Evolutionary conservation across 2,797 vertebrate genomes (phyloP).

Genomic region (Myripristis murdjan): DNA sequence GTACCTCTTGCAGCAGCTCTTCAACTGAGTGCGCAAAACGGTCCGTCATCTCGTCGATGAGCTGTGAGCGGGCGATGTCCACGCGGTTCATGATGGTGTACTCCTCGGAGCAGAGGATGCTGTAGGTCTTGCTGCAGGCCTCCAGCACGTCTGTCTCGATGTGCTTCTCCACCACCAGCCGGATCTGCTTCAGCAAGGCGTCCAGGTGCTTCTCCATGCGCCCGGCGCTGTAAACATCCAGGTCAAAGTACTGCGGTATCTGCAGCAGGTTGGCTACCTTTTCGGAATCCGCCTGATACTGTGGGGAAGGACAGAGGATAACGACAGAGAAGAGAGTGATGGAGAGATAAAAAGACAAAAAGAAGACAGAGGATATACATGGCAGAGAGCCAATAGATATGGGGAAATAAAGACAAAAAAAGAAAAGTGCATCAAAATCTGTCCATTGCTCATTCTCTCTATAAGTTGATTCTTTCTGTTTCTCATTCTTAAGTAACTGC

Average conservation of each 20-base stretch:
- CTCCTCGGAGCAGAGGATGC: slow-evolving; percentile 98
- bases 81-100: slow-evolving; percentile 99
- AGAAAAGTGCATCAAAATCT: too few species aligned
- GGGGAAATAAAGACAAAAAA: background rate
- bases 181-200: slow-evolving; percentile 96
- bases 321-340: background rate
- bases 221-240: slow-evolving; percentile 95
- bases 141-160: slow-evolving; percentile 96
- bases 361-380: too few species aligned
- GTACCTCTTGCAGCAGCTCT: slow-evolving; percentile 96
- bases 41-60: slow-evolving; percentile 98
- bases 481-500: background rate
- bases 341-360: background rate
- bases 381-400: too few species aligned
- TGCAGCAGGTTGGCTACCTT: slow-evolving; percentile 99
- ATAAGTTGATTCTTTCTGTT: background rate
- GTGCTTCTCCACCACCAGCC: slow-evolving; percentile 98
- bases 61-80: slow-evolving; percentile 97
- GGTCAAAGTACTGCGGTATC: slow-evolving; percentile 97
- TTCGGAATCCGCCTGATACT: slow-evolving; percentile 97
- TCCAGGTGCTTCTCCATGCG: slow-evolving; percentile 93
- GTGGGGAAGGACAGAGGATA: background rate
- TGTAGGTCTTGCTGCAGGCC: slow-evolving; percentile 99
- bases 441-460: too few species aligned
- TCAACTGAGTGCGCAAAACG: slow-evolving; percentile 96